A percentile compares a stretch with the other conserved stretches of the same genome.
phyloP scores from a whole-genome alignment of 2,113 vertebrate species.

The Antennarius striatus region DNA sequence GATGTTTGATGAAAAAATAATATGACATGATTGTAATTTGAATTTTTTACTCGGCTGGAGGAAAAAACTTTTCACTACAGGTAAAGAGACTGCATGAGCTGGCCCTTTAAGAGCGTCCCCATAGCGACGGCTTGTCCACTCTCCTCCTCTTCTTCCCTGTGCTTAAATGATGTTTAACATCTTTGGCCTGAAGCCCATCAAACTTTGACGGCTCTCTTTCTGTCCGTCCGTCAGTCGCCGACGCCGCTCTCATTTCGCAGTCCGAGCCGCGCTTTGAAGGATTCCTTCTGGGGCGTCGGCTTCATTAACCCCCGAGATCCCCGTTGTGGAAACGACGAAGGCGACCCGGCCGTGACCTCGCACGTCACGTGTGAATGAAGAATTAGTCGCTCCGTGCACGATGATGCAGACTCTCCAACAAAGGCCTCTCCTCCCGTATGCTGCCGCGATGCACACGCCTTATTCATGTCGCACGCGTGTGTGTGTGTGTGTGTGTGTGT shows the following conservation, averaged over 20 bases:
- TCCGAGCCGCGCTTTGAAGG: constrained; percentile 4
- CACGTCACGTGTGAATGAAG: constrained; percentile 51
- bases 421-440: constrained; percentile 4
- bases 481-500: constrained; percentile 29
- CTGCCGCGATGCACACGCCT: constrained; percentile 26
- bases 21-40: no score
- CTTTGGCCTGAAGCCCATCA: constrained; percentile 23
- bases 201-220: constrained; percentile 9
- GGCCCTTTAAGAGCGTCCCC: no score
- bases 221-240: constrained; percentile 6
- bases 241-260: constrained; percentile 11
- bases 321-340: constrained; percentile 25
- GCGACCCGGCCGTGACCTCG: constrained; percentile 47
- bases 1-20: no score
- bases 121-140: no score
- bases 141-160: background rate
- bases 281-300: constrained; percentile 11
- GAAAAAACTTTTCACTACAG: no score
- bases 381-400: constrained; percentile 60
- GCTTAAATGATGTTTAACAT: constrained; percentile 9
- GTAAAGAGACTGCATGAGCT: no score
- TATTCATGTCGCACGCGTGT: background rate
- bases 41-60: no score
- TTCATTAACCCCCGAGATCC: constrained; percentile 37
- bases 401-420: constrained; percentile 57